Conservation (phyloP, 2,113 vertebrate genomes). For the human region GRCh38 chr5:154501-155000, state of each 20-base stretch:
- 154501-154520: neutral
- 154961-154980: conserved; percentile 88
- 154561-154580: no score
- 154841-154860: neutral
- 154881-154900: conserved; percentile 87
- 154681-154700: neutral
- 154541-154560: neutral
- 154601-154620: neutral
- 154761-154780: neutral
- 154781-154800: neutral
- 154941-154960: conserved; percentile 88
- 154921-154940: conserved; percentile 87
- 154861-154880: conserved; percentile 83
- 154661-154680: neutral
- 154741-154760: neutral
- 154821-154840: neutral
- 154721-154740: neutral
- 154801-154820: neutral
- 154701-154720: neutral
- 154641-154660: neutral
- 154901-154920: conserved; percentile 87
- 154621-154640: neutral
- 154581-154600: neutral
- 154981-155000: conserved; percentile 85
- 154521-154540: neutral